Base-by-base conservation (phyloP, 2,888 invertebrate genomes). In the Parnassius apollo region DNA sequence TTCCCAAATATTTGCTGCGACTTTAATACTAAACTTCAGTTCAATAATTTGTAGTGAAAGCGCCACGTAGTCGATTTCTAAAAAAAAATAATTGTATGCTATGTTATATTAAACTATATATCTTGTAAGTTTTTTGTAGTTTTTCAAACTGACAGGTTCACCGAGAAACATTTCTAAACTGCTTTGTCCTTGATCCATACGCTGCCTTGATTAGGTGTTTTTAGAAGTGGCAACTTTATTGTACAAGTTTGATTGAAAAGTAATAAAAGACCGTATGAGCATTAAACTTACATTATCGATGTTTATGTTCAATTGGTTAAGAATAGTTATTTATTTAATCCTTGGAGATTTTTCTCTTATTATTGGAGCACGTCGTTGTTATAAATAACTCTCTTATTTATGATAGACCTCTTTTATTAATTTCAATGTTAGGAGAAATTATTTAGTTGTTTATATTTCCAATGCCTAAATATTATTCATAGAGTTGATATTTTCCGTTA, bases 161-260 rank as follows among this genome's bases (percentile, higher is more conserved):
- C 25, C 25, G 25, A 2, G 2, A 4, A 25, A 4, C 2, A 9
- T 58, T 58, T 58, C 0, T n/a, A 42, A 58, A 51, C 12, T 22
- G 22, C 4, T n/a, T 51, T 25, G 46, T 25, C n/a, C 22, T 9
- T 55, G 55, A 60, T 55, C 44, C 18, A 12, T 22, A 12, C 45
- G 12, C 45, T 18, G 25, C 22, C 67, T 77, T 84, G 83, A 83
- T 83, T 83, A 83, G 80, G 77, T 82, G 78, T 81, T 81, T 78
- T 77, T 75, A 78, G 75, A 74, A 67, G 70, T 64, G 71, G 71
- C 73, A 77, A 81, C 77, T 82, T 82, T 81, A 83, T 82, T 81
- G 82, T 78, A 72, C 71, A 84, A 84, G 76, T 86, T 84, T 82
- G 83, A 86, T 84, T 84, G 81, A 82, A 81, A 80, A 80, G 80